Evolutionary conservation across 1,140 invertebrate species (phyloP).

Genomic region (Leptinotarsa lineolata): DNA sequence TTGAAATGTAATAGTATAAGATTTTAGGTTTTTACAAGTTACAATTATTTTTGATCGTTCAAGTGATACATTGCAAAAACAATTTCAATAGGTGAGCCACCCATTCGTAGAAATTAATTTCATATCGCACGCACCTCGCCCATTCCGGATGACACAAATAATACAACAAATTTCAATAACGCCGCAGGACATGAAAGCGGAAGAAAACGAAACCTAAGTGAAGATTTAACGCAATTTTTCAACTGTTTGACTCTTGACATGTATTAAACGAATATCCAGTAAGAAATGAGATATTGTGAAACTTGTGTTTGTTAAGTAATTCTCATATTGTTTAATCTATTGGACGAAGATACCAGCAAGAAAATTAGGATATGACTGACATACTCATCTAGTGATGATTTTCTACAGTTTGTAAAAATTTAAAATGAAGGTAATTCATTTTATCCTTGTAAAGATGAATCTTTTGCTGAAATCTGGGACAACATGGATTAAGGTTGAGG

Average conservation of each 20-base stretch:
- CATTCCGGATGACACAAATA: slow-evolving; percentile 18
- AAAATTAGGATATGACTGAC: too few relatives aligned
- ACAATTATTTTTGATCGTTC: too few relatives aligned
- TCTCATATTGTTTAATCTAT: not conserved
- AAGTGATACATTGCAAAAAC: too few relatives aligned
- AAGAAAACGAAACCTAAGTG: slow-evolving; percentile 13
- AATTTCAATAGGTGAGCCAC: not conserved
- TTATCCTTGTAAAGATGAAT: too few relatives aligned
- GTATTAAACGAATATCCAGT: not conserved
- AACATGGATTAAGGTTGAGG: too few relatives aligned
- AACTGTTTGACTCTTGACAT: not conserved
- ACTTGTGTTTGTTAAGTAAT: not conserved
- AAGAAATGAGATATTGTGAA: not conserved
- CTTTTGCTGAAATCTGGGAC: too few relatives aligned
- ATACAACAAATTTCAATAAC: slow-evolving; percentile 16
- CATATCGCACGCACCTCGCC: slow-evolving; percentile 15
- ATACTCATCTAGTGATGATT: too few relatives aligned
- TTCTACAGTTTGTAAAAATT: too few relatives aligned
- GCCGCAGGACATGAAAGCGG: slow-evolving; percentile 14
- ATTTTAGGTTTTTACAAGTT: too few relatives aligned
- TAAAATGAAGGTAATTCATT: too few relatives aligned
- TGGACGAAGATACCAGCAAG: too few relatives aligned
- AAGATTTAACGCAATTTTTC: slow-evolving; percentile 5
- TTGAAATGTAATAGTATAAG: too few relatives aligned
- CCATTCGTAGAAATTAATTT: not conserved